A percentile compares a stretch with the other conserved stretches of the same genome.
Evolutionary conservation across 1,140 invertebrate genomes (phyloP).

Genomic region (Druon quercuslanigerum): DNA sequence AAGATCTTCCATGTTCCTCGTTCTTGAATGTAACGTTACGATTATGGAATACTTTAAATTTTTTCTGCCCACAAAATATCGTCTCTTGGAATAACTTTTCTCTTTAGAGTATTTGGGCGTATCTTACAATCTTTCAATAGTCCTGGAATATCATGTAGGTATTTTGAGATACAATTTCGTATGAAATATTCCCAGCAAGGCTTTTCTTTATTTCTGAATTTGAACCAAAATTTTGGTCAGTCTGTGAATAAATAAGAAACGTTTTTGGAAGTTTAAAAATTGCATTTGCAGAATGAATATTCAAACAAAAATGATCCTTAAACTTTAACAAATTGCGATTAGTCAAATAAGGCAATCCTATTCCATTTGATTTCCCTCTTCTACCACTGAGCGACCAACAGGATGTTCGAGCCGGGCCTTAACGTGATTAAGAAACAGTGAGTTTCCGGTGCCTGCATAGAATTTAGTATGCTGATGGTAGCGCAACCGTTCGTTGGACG

Average conservation of each 20-base stretch:
- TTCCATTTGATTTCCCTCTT: slow-evolving; percentile 2
- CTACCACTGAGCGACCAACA: slow-evolving; percentile 5
- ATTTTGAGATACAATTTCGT: slow-evolving; percentile 6
- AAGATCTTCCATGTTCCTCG: slow-evolving; percentile 37
- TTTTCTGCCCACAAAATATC: slow-evolving; percentile 8
- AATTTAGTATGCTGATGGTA: slow-evolving; percentile 55
- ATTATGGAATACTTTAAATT: slow-evolving; percentile 25
- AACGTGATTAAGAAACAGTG: slow-evolving; percentile 59
- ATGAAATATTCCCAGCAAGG: not conserved
- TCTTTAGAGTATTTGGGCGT: not conserved
- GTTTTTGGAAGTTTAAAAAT: too few species aligned
- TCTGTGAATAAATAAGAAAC: too few species aligned
- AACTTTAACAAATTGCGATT: not conserved
- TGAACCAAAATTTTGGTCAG: too few species aligned
- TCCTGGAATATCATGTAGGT: slow-evolving; percentile 16
- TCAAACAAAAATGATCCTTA: not conserved
- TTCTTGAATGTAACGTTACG: slow-evolving; percentile 22
- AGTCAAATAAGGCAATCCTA: not conserved
- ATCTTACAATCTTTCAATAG: slow-evolving; percentile 11
- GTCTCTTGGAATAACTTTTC: slow-evolving; percentile 7
- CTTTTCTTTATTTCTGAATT: too few species aligned
- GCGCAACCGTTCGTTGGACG: slow-evolving; percentile 50
- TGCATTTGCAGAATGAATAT: not conserved
- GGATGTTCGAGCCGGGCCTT: slow-evolving; percentile 41
- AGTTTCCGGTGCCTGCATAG: slow-evolving; percentile 35